Evolutionary conservation across 2,888 invertebrate genomes (phyloP), one percentile per base, ranked within the genome.

Genomic region (Drosophila hamatofila): DNA sequence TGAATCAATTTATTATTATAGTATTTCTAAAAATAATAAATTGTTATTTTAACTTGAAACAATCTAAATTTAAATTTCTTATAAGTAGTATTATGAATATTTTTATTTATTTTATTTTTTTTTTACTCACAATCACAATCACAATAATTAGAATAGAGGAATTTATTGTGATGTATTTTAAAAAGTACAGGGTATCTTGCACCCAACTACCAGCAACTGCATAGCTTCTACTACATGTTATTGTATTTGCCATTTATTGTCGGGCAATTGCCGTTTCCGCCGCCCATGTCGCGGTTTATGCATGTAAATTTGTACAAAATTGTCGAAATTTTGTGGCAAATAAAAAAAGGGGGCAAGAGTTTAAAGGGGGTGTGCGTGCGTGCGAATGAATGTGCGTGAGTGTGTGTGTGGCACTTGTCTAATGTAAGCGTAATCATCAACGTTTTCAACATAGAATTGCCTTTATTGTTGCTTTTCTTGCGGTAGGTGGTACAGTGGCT

Each of bases 311-410:
- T 87, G 83, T 88, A 79, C 80, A 83, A 91, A 91, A 89, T 87
- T 88, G 84, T 81, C 82, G 86, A 86, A 86, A 83, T 88, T 91
- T 89, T 88, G 91, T 82, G 91, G 90, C 81, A 86, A 81, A 90
- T 91, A 88, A 87, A 88, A 88, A 59, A 54, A 70, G 62, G 33
- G 61, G 46, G 44, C 59, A 48, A 52, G 51, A 18, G 27, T 37
- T 46, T 25, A 48, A 48, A 41, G 30, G 2, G 61, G 51, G 68
- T 27, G 66, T 65, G 41, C 33, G 42, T 49, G 44, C 21, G 51
- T 27, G 27, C 21, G n/a, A 33, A 63, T 21, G 55, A 39, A 55
- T 44, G 48, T 37, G 46, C 27, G 25, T 14, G 7, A 25, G 63
- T 27, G 61, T 44, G 58, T 75, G 71, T 59, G 63, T 59, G 58